A percentile compares a stretch with the other conserved stretches of the same genome.
These are phyloP conservation scores for Spialia ferax DNA, from an alignment of 2,888 invertebrate species.

Conservation along the genomic window DNA sequence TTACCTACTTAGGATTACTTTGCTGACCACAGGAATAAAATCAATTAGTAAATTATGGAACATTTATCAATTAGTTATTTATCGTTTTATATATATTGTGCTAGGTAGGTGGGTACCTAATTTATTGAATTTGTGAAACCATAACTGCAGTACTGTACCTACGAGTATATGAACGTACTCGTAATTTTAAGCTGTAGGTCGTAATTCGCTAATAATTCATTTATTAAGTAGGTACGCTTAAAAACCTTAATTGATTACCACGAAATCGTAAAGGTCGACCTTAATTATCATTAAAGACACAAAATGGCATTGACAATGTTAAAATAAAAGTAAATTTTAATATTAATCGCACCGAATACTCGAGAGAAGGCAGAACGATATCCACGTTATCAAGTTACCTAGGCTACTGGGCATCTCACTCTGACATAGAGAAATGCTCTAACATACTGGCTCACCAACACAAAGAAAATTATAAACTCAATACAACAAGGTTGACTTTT, in stretches of 20 bases:
- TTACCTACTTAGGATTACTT: too few relatives aligned
- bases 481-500: slow-evolving; percentile 43
- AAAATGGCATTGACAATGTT: slow-evolving; percentile 60
- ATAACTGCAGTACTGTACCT: too few relatives aligned
- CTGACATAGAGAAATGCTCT: slow-evolving; percentile 52
- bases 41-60: too few relatives aligned
- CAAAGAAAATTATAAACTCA: slow-evolving; percentile 49
- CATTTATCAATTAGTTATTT: too few relatives aligned
- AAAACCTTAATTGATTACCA: slow-evolving; percentile 26
- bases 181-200: too few relatives aligned
- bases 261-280: slow-evolving; percentile 7
- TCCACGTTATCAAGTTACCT: slow-evolving; percentile 85
- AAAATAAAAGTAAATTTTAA: slow-evolving; percentile 75
- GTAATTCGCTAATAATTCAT: background rate
- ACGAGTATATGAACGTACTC: too few relatives aligned
- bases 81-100: too few relatives aligned
- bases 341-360: slow-evolving; percentile 84
- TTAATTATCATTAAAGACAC: slow-evolving; percentile 36
- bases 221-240: background rate
- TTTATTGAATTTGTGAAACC: too few relatives aligned
- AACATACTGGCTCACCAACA: slow-evolving; percentile 44
- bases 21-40: too few relatives aligned
- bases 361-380: slow-evolving; percentile 80
- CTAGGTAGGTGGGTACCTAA: too few relatives aligned
- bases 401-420: slow-evolving; percentile 82